Conservation (phyloP, 2,113 vertebrate genomes). For the Silurus meridionalis region DNA sequence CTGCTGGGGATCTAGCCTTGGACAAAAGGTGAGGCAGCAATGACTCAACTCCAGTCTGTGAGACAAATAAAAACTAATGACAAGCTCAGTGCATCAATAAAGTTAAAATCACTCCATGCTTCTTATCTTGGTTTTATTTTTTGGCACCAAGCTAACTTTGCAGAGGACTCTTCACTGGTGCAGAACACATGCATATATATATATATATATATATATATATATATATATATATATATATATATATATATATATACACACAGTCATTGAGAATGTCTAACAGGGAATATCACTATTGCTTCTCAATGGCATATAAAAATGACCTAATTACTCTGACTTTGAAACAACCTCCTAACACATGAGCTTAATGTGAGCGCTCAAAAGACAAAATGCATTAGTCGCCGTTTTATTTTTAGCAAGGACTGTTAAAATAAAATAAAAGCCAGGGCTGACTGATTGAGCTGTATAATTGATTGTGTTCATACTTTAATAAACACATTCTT, state of each 20-base stretch:
- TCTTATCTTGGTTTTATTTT: conserved; percentile 35
- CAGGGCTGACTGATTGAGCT: neutral
- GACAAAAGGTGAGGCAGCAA: conserved; percentile 42
- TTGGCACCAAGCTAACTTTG: conserved; percentile 10
- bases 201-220: too few species aligned
- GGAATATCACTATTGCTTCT: conserved; percentile 38
- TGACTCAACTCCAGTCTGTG: conserved; percentile 31
- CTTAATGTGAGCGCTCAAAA: conserved; percentile 23
- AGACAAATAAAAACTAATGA: conserved; percentile 52
- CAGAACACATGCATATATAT: neutral
- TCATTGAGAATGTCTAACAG: neutral
- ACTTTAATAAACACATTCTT: conserved; percentile 22
- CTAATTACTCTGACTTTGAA: conserved; percentile 34
- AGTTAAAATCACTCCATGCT: conserved; percentile 19
- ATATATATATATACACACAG: conserved; percentile 5
- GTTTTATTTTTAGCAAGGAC: neutral
- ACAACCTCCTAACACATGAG: conserved; percentile 31
- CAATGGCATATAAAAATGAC: conserved; percentile 39
- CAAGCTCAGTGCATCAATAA: conserved; percentile 33
- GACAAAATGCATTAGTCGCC: conserved; percentile 13
- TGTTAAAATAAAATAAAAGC: neutral
- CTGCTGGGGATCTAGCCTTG: conserved; percentile 35
- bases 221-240: too few species aligned
- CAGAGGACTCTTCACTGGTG: conserved; percentile 7
- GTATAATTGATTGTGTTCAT: conserved; percentile 12